These are phyloP conservation scores for Platygyra sinensis DNA, from an alignment of 64 coral and sea anemone species.

Conservation along the genomic window DNA sequence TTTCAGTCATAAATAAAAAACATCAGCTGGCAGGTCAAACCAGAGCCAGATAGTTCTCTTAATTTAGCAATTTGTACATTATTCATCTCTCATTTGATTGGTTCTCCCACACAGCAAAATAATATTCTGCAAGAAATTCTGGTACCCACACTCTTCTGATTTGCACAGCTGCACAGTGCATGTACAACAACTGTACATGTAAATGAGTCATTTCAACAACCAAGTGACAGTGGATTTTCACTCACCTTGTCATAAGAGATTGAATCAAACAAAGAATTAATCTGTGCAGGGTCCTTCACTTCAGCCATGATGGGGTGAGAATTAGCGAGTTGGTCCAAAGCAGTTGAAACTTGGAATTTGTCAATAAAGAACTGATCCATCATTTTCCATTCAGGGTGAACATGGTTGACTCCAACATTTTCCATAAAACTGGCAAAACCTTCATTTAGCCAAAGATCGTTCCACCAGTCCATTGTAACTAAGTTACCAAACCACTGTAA, in stretches of 20 bases:
- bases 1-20: too few species aligned
- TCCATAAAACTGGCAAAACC: slow-evolving; percentile 65
- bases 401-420: slow-evolving; percentile 39
- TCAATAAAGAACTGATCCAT: slow-evolving; percentile 82
- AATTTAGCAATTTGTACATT: too few species aligned
- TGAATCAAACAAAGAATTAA: slow-evolving; percentile 82
- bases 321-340: slow-evolving; percentile 86
- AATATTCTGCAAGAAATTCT: too few species aligned
- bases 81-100: too few species aligned
- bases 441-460: slow-evolving; percentile 37
- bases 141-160: too few species aligned
- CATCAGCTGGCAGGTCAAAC: too few species aligned
- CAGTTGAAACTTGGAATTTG: slow-evolving; percentile 70
- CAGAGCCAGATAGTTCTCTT: too few species aligned
- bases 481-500: slow-evolving; percentile 62
- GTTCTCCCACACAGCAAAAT: too few species aligned
- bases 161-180: too few species aligned
- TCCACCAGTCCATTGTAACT: slow-evolving; percentile 63
- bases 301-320: slow-evolving; percentile 82
- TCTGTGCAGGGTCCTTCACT: slow-evolving; percentile 79
- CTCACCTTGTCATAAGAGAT: slow-evolving; percentile 96
- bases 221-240: too few species aligned
- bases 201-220: too few species aligned
- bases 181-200: too few species aligned
- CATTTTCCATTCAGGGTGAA: slow-evolving; percentile 78